These are phyloP conservation scores for Trichogramma evanescens DNA, from an alignment of 2,888 invertebrate genomes.

Conservation along the genomic window DNA sequence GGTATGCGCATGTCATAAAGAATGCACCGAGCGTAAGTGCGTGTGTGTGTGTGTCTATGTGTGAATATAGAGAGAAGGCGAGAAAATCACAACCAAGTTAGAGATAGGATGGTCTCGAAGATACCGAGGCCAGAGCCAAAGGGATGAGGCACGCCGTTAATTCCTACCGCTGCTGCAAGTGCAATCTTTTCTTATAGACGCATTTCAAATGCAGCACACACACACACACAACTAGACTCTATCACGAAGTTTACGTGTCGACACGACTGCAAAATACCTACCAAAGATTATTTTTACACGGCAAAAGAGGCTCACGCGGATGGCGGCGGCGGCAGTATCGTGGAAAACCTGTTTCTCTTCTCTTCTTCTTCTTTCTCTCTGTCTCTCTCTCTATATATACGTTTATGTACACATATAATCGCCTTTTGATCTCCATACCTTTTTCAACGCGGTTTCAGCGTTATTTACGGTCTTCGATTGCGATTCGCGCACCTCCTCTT, in stretches of 20 bases:
- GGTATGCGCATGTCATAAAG: too few relatives aligned
- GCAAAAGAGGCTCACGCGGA: too few relatives aligned
- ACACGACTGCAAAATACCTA: conserved; percentile 17
- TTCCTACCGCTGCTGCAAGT: too few relatives aligned
- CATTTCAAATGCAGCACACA: too few relatives aligned
- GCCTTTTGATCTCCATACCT: conserved; percentile 14
- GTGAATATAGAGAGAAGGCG: too few relatives aligned
- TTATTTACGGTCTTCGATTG: conserved; percentile 16
- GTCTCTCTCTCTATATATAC: neutral
- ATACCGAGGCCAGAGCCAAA: too few relatives aligned
- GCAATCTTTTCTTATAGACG: too few relatives aligned
- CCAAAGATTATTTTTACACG: conserved; percentile 11
- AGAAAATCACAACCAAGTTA: too few relatives aligned
- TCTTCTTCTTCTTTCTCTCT: neutral
- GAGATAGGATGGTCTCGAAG: too few relatives aligned
- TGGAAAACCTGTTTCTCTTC: conserved; percentile 22
- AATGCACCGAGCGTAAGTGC: too few relatives aligned
- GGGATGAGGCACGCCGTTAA: too few relatives aligned
- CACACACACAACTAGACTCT: neutral
- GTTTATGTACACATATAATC: conserved; percentile 5
- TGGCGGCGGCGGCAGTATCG: neutral
- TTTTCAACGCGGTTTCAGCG: conserved; percentile 7
- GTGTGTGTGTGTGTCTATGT: too few relatives aligned
- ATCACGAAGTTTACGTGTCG: conserved; percentile 17
- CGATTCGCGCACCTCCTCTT: neutral